Evolutionary conservation across 2,888 invertebrate species (phyloP).

Genomic region (Tanytarsus gracilentus): DNA sequence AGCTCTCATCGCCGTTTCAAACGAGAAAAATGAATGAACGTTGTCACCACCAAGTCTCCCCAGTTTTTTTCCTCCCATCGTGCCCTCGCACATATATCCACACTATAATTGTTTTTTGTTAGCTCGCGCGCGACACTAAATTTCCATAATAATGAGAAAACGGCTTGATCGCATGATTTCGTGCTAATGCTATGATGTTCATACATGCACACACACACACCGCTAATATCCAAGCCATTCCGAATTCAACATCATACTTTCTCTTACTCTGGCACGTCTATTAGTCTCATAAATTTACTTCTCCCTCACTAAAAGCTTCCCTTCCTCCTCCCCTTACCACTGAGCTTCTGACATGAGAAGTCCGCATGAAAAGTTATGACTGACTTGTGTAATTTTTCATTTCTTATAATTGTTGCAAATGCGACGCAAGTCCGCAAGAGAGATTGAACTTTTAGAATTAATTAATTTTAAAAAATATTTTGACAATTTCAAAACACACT

Average conservation of each 20-base stretch:
- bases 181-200: background rate
- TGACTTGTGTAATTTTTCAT: constrained; percentile 11
- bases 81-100: background rate
- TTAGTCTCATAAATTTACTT: too few relatives aligned
- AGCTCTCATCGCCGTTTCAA: too few relatives aligned
- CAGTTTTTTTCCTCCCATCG: background rate
- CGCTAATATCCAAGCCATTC: background rate
- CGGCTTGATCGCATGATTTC: constrained; percentile 24
- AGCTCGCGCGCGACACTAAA: constrained; percentile 9
- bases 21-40: too few relatives aligned
- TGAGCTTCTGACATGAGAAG: too few relatives aligned
- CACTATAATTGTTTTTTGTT: constrained; percentile 21
- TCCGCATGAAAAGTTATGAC: constrained; percentile 25
- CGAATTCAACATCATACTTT: constrained; percentile 9
- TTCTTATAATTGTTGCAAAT: background rate
- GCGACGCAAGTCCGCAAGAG: background rate
- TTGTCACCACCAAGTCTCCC: constrained; percentile 18
- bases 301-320: too few relatives aligned
- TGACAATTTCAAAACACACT: too few relatives aligned
- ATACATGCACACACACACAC: background rate
- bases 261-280: constrained; percentile 14
- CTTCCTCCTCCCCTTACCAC: too few relatives aligned
- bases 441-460: too few relatives aligned
- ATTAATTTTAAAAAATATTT: too few relatives aligned
- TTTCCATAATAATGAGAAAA: constrained; percentile 27